Evolutionary conservation across 2,888 invertebrate species (phyloP), one percentile per base, ranked within the genome.

Genomic region (Dasypolia templi): DNA sequence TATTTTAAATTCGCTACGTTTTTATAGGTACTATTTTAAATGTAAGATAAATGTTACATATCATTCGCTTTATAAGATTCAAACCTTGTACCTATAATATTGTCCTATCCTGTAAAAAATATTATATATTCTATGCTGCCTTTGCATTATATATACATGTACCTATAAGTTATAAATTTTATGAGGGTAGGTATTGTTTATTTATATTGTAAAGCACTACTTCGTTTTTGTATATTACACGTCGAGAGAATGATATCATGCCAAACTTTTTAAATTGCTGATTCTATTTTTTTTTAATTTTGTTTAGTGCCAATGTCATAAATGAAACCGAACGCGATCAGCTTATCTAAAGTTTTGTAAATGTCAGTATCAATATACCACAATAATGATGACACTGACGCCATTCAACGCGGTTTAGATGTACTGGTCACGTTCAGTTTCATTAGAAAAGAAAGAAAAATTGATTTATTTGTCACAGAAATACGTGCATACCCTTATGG

Each of bases 61-160:
- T 96, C 96, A 96, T 95, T 96, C 95, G 96, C 96, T 96, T 96
- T 95, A 94, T 95, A 95, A 95, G 95, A 93, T 87, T 90, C 89
- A 89, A n/a, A 87, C 83, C 79, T 89, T 89, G 82, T 92, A 92
- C 89, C 87, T 91, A 90, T 89, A 87, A 82, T 81, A 83, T 81
- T 89, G 88, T 90, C 89, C 91, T 88, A 86, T 89, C 90, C 89
- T 91, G 91, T 91, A 84, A 77, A 61, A 75, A 71, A 77, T 74
- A 77, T 88, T 88, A 90, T 87, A 91, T 92, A 93, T 92, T 92
- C 83, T 93, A 90, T 88, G 92, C 92, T 91, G 90, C 89, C 88
- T 91, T 89, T 89, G 87, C 86, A 85, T 87, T n/a, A 88, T 90
- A 87, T 88, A 74, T 82, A 76, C 72, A 78, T 74, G 62, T 67